Conservation (phyloP, 2,888 invertebrate species). For the Chloroclystis v-ata region DNA sequence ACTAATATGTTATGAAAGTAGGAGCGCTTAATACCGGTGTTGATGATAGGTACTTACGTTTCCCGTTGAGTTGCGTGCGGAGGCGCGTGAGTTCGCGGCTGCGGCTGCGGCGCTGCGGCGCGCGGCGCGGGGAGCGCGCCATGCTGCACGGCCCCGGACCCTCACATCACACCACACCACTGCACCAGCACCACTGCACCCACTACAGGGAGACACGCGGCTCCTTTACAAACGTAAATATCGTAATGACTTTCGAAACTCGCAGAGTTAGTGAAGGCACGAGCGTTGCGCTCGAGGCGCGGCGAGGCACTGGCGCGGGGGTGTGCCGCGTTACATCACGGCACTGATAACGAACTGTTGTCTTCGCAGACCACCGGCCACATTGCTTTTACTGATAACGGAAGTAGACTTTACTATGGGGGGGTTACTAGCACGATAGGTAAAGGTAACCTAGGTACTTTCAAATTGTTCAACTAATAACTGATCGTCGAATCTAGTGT, state of each 20-base stretch:
- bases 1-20: too few relatives aligned
- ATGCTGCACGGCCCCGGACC: conserved; percentile 31
- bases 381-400: conserved; percentile 7
- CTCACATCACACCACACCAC: conserved; percentile 4
- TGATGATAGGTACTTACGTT: conserved; percentile 44
- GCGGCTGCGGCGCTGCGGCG: conserved; percentile 57
- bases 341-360: conserved; percentile 23
- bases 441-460: too few relatives aligned
- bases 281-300: conserved; percentile 53
- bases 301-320: conserved; percentile 45
- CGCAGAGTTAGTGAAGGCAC: conserved; percentile 45
- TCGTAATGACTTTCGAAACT: conserved; percentile 26
- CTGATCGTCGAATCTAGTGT: too few relatives aligned
- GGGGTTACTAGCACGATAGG: too few relatives aligned
- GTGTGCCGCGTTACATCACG: conserved; percentile 27
- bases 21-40: not conserved
- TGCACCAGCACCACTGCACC: conserved; percentile 7
- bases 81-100: conserved; percentile 60
- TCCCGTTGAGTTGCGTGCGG: conserved; percentile 60
- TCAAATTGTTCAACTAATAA: too few relatives aligned
- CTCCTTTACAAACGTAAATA: too few relatives aligned
- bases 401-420: conserved; percentile 7
- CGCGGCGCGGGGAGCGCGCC: conserved; percentile 68
- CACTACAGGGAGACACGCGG: too few relatives aligned
- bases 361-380: conserved; percentile 15